These are phyloP conservation scores for Lomographa bimaculata DNA, from an alignment of 2,888 invertebrate genomes.

Conservation along the genomic window DNA sequence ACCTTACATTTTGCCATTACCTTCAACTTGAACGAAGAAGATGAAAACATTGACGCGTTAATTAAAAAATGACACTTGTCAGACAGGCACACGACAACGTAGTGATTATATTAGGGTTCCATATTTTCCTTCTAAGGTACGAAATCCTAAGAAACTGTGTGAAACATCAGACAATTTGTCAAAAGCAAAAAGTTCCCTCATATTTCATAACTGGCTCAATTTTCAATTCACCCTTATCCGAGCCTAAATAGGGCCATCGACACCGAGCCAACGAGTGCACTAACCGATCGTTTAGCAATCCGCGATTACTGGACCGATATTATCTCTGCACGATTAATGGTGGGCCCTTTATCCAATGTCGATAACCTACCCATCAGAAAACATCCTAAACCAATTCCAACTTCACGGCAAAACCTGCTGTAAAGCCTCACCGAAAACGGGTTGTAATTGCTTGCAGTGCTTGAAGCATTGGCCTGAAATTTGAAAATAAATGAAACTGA, in stretches of 20 bases:
- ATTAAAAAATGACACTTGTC: too few species aligned
- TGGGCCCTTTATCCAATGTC: slow-evolving; percentile 75
- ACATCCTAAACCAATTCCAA: slow-evolving; percentile 39
- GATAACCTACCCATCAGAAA: slow-evolving; percentile 45
- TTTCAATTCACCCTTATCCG: slow-evolving; percentile 30
- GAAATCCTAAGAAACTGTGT: not conserved
- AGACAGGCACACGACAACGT: too few species aligned
- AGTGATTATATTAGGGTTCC: too few species aligned
- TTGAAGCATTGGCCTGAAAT: slow-evolving; percentile 28
- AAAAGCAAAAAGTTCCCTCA: too few species aligned
- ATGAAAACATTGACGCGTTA: too few species aligned
- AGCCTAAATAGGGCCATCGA: slow-evolving; percentile 51
- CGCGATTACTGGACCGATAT: slow-evolving; percentile 75
- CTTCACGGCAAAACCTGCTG: slow-evolving; percentile 34
- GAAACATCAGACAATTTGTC: too few species aligned
- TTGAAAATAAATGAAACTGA: slow-evolving; percentile 17
- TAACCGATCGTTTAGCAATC: slow-evolving; percentile 75
- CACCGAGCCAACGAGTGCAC: slow-evolving; percentile 52
- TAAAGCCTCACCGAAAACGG: slow-evolving; percentile 9
- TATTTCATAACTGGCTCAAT: slow-evolving; percentile 13
- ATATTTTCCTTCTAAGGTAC: too few species aligned
- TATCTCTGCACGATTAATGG: slow-evolving; percentile 76
- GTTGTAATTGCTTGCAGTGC: slow-evolving; percentile 24
- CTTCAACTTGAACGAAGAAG: too few species aligned
- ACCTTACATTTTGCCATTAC: too few species aligned